These are phyloP conservation scores for Tenualosa ilisha DNA, from an alignment of 2,797 vertebrate genomes.

Conservation along the genomic window DNA sequence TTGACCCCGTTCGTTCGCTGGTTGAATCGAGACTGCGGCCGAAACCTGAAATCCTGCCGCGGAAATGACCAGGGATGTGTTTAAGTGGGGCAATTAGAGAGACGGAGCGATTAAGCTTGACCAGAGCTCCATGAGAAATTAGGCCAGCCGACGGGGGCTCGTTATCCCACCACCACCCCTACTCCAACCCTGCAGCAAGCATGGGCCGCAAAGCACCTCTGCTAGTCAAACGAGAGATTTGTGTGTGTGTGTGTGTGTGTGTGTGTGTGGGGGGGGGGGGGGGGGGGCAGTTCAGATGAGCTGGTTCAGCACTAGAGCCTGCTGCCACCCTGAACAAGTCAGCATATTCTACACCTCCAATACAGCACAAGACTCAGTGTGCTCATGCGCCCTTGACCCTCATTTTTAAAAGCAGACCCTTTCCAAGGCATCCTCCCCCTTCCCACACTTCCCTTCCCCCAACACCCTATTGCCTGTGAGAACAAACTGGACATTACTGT, in stretches of 20 bases:
- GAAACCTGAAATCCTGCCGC: not conserved
- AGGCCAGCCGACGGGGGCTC: slow-evolving; percentile 59
- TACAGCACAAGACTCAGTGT: not conserved
- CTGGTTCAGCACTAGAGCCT: not conserved
- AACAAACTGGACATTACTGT: not conserved
- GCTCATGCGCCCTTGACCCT: not conserved
- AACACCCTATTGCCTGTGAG: not conserved
- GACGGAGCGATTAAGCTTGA: slow-evolving; percentile 61
- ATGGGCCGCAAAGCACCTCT: not conserved
- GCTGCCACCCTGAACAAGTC: not conserved
- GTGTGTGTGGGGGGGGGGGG: no score
- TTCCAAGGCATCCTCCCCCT: not conserved
- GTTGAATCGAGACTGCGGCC: not conserved
- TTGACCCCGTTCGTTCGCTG: not conserved
- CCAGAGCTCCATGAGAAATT: slow-evolving; percentile 64
- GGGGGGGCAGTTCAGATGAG: not conserved
- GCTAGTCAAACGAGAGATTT: not conserved
- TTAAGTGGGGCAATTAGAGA: slow-evolving; percentile 73
- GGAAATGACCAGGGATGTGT: slow-evolving; percentile 13
- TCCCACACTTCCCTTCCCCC: not conserved
- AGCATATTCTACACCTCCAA: not conserved
- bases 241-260: no score
- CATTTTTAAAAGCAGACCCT: not conserved
- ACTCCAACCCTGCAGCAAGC: not conserved
- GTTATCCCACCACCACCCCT: not conserved